Base-by-base conservation (phyloP, 2,797 vertebrate species). In the Molothrus aeneus region DNA sequence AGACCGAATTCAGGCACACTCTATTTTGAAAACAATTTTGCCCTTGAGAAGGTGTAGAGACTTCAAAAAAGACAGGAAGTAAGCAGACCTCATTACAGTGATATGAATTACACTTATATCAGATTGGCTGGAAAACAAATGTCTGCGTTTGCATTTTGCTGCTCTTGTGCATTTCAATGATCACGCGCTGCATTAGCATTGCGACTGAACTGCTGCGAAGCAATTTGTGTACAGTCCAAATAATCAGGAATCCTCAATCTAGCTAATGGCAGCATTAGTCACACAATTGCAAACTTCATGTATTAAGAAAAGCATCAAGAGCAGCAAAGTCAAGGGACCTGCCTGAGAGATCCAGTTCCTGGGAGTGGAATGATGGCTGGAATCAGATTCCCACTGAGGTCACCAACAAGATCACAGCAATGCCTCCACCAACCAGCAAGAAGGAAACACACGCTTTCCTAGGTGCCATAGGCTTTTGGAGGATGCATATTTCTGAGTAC, bases 81-180 rank as follows among this genome's bases (percentile, higher is more conserved):
- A 82, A 90, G 80, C 75, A 92, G 92, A 43, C 14, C 45, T 91
- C 84, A 92, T 96, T 93, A 80, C 34, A 87, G 50, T 83, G 45
- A 91, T 96, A 92, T 90, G 88, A 95, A 90, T 97, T 96, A 87
- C n/a, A 61, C 54, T 92, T 87, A 22, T 85, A 91, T 95, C 83
- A 96, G 69, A 94, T 80, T 95, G 95, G 86, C 93, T 95, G 64
- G 88, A 86, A 93, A 97, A 92, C 84, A 96, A 96, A 94, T 57
- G 66, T 40, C 84, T 74, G 54, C 4, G 38, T 95, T 96, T 91
- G 71, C 81, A 22, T 92, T 83, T 80, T 88, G 51, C 48, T 90
- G 70, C 84, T 90, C 48, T 42, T 36, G 61, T 74, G 74, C 88
- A 95, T 96, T 45, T 84, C 80, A 88, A 9, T 78, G 86, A 90